Evolutionary conservation across 2,888 invertebrate genomes (phyloP).

Genomic region (Xylocampa areola): DNA sequence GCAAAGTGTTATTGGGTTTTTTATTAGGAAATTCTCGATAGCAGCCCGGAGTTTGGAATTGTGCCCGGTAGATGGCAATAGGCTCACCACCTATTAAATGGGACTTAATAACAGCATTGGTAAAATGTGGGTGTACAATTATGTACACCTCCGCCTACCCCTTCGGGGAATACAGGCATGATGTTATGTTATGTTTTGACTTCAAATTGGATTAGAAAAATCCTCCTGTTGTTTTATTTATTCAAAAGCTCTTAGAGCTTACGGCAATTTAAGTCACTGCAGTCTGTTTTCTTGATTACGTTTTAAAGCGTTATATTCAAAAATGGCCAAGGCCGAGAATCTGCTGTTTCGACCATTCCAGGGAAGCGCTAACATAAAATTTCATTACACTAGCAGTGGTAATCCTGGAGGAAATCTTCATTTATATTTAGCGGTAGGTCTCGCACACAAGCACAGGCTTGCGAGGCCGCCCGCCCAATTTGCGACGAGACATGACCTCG

Average conservation of each 20-base stretch:
- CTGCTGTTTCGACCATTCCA: constrained; percentile 39
- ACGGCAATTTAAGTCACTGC: constrained; percentile 6
- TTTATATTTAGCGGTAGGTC: constrained; percentile 61
- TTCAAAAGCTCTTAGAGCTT: constrained; percentile 5
- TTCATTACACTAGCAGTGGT: constrained; percentile 57
- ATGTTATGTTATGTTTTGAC: no score
- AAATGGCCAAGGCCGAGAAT: constrained; percentile 39
- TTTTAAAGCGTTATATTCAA: constrained; percentile 37
- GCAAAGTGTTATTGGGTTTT: no score
- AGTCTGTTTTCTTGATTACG: constrained; percentile 36
- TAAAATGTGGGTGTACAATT: no score
- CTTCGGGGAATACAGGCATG: no score
- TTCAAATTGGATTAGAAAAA: constrained; percentile 9
- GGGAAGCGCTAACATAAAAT: constrained; percentile 59
- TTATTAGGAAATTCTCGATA: no score
- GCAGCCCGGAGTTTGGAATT: no score
- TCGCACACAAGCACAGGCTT: constrained; percentile 49
- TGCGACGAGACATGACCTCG: constrained; percentile 64
- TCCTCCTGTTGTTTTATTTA: neutral
- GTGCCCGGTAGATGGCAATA: no score
- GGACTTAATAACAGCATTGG: no score
- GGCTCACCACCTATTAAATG: no score
- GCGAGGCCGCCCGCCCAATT: constrained; percentile 67
- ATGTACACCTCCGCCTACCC: no score
- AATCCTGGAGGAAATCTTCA: constrained; percentile 62